phyloP scores from a whole-genome alignment of 2,797 vertebrate genomes.

The Coilia nasus region DNA sequence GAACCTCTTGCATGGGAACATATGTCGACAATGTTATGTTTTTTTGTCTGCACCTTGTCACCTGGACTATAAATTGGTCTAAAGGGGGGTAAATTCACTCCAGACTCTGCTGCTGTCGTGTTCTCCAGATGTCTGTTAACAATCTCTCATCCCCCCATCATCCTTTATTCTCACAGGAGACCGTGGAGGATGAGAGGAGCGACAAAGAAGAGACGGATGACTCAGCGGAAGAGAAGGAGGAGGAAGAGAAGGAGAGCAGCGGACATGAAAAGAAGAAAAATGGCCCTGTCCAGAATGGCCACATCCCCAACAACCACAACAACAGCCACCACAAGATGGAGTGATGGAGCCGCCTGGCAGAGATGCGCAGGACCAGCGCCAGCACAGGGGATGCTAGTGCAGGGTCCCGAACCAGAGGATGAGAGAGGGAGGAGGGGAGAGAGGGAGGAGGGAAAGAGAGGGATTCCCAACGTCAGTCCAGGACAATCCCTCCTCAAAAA shows the following conservation, averaged over 20 bases:
- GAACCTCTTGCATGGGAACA: too few relatives aligned
- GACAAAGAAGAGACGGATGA: conserved; percentile 90
- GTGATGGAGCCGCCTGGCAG: conserved; percentile 67
- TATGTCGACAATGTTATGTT: too few relatives aligned
- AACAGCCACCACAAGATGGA: conserved; percentile 90
- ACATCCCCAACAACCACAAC: conserved; percentile 73
- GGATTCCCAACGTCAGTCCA: conserved; percentile 29
- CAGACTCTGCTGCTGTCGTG: not conserved
- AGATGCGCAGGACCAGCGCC: conserved; percentile 35
- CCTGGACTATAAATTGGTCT: too few relatives aligned
- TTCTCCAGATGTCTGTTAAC: not conserved
- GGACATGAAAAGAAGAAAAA: conserved; percentile 70
- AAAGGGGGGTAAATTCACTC: too few relatives aligned
- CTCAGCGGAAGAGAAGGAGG: conserved; percentile 68
- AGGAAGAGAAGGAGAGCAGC: conserved; percentile 54
- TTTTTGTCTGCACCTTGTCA: too few relatives aligned
- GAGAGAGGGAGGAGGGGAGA: not conserved
- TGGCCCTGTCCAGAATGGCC: conserved; percentile 83
- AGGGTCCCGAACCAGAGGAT: conserved; percentile 36
- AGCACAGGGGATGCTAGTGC: not conserved
- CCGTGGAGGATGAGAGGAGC: conserved; percentile 90
- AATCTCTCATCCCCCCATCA: not conserved
- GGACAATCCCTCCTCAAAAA: conserved; percentile 43
- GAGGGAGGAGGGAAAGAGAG: conserved; percentile 28
- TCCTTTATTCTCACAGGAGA: conserved; percentile 66